These are phyloP conservation scores for Netelia inedita DNA, from an alignment of 2,888 invertebrate genomes.

Conservation along the genomic window DNA sequence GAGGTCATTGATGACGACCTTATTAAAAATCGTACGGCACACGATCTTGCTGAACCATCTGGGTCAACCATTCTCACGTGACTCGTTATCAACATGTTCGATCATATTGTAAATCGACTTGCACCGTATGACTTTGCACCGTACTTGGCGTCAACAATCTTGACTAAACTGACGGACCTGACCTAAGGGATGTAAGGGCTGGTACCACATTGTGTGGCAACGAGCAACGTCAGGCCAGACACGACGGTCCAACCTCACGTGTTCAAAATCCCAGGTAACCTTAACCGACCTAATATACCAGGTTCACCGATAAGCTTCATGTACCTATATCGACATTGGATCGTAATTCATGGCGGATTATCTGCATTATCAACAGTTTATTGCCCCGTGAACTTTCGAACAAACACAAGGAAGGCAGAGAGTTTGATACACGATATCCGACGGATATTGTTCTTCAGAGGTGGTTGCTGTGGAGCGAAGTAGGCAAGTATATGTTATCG, in stretches of 20 bases:
- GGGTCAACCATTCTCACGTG: too few relatives aligned
- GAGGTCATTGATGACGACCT: too few relatives aligned
- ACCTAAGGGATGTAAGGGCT: too few relatives aligned
- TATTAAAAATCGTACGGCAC: too few relatives aligned
- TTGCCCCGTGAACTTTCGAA: constrained; percentile 60
- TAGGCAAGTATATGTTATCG: constrained; percentile 30
- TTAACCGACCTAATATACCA: not conserved
- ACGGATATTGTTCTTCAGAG: constrained; percentile 52
- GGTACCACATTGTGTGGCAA: not conserved
- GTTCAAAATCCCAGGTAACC: not conserved
- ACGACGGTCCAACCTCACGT: not conserved
- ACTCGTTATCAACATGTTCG: too few relatives aligned
- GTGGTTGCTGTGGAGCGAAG: not conserved
- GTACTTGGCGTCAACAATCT: too few relatives aligned
- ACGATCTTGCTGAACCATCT: too few relatives aligned
- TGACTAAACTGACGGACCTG: too few relatives aligned
- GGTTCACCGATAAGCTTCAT: not conserved
- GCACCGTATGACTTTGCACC: too few relatives aligned
- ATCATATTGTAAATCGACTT: too few relatives aligned
- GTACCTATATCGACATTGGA: constrained; percentile 11
- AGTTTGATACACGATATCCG: constrained; percentile 60
- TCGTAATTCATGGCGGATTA: constrained; percentile 44
- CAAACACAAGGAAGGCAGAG: constrained; percentile 35
- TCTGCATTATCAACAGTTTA: constrained; percentile 44
- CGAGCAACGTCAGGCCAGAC: not conserved